Evolutionary conservation across 2,797 vertebrate species (phyloP).

Genomic region (Enteromius mattozi): DNA sequence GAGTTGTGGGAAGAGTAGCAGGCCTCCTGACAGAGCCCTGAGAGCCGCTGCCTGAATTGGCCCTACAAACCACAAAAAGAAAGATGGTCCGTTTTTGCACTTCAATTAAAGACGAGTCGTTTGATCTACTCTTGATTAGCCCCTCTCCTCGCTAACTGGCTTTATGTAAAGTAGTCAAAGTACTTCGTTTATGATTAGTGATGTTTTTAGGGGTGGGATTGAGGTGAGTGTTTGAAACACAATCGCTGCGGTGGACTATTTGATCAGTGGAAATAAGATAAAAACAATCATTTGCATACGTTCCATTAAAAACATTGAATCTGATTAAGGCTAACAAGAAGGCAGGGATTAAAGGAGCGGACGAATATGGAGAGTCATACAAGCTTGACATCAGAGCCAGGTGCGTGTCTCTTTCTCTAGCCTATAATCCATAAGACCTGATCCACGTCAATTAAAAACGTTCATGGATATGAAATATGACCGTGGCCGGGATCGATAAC

Average conservation of each 20-base stretch:
- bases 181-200: conserved; percentile 65
- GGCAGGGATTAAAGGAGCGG: conserved; percentile 45
- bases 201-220: conserved; percentile 53
- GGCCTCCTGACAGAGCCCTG: conserved; percentile 31
- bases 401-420: conserved; percentile 48
- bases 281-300: conserved; percentile 62
- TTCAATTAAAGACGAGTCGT: conserved; percentile 63
- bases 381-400: conserved; percentile 59
- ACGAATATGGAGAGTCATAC: conserved; percentile 28
- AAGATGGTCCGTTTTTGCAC: conserved; percentile 58
- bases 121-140: conserved; percentile 64
- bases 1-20: conserved; percentile 33
- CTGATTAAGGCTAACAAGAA: conserved; percentile 63
- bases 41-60: conserved; percentile 26
- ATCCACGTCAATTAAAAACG: conserved; percentile 62
- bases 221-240: conserved; percentile 59
- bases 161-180: conserved; percentile 63
- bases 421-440: conserved; percentile 50
- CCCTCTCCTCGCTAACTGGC: conserved; percentile 47
- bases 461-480: conserved; percentile 56
- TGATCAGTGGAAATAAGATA: conserved; percentile 62
- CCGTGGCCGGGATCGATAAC: conserved; percentile 40
- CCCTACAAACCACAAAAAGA: conserved; percentile 14
- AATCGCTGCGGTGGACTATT: conserved; percentile 57
- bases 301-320: conserved; percentile 65